Evolutionary conservation across 2,113 vertebrate genomes (phyloP), one percentile per base, ranked within the genome.

Genomic region (Rhegmatorhina hoffmannsi): DNA sequence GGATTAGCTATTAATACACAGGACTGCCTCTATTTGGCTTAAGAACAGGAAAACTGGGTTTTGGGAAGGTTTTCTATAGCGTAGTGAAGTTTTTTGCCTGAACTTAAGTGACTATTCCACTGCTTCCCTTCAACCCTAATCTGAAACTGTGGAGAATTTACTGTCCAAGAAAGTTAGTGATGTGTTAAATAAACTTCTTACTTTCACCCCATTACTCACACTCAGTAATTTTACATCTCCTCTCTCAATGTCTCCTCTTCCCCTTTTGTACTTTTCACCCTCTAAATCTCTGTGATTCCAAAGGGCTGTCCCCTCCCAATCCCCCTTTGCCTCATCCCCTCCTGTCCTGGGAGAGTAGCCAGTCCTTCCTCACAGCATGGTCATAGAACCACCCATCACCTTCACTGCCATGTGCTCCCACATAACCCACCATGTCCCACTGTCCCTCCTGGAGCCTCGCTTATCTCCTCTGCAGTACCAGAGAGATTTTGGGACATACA

Each of bases 131-230:
- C 90, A 70, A 24, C 47, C 49, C 63, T 82, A 36, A 83, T 85
- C 85, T 72, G 78, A 91, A 90, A 63, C 44, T 3, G 1, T 17
- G 13, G 59, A 69, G 62, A 67, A 81, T 73, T 92, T 36, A 70
- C 66, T 4, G 2, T 72, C 84, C 94, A 89, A 74, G 87, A 72
- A 89, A 68, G 56, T 67, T 33, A 81, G 80, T 1, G 47, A 72
- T 60, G 69, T 79, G 66, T 67, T 82, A 66, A 89, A 55, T 81
- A 95, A 89, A 87, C 90, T 68, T 68, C 78, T 92, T 92, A 4
- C 77, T 78, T 73, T 89, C 95, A 94, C 87, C 77, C 77, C 87
- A 95, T 92, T 89, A 91, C 87, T 95, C 87, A 91, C 1, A 28
- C 69, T 53, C 64, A 1, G 76, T 55, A 78, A 74, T 81, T 75